Evolutionary conservation across 1,140 invertebrate species (phyloP).

Genomic region (Brachionus paranguensis): DNA sequence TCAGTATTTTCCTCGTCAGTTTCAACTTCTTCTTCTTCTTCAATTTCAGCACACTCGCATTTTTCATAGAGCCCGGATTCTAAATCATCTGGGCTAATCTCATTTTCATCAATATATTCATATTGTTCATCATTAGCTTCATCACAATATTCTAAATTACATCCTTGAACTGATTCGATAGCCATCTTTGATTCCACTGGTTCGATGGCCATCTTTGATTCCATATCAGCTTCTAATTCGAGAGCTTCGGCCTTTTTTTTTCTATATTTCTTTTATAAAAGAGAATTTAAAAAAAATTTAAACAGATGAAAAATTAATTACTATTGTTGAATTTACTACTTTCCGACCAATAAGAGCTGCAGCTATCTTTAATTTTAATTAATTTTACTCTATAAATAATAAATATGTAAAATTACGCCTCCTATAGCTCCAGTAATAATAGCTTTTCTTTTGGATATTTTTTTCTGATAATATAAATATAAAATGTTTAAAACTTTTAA

Average conservation of each 20-base stretch:
- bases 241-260: background rate
- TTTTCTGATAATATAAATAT: background rate
- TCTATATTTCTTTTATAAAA: background rate
- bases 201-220: background rate
- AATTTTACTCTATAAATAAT: background rate
- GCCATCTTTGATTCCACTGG: no score
- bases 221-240: background rate
- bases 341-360: background rate
- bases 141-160: background rate
- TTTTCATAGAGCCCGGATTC: background rate
- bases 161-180: background rate
- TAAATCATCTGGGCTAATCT: background rate
- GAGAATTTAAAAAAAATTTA: background rate
- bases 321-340: background rate
- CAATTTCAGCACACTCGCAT: background rate
- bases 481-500: background rate
- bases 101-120: background rate
- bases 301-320: background rate
- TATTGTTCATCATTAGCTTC: background rate
- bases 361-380: background rate
- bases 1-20: background rate
- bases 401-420: background rate
- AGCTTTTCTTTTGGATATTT: background rate
- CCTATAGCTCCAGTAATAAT: background rate
- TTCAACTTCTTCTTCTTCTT: background rate